Percentiles rank a stretch among this genome's conserved stretches.
These are phyloP conservation scores for Apodemus speciosus DNA, from an alignment of 2,113 vertebrate species.

Conservation along the genomic window DNA sequence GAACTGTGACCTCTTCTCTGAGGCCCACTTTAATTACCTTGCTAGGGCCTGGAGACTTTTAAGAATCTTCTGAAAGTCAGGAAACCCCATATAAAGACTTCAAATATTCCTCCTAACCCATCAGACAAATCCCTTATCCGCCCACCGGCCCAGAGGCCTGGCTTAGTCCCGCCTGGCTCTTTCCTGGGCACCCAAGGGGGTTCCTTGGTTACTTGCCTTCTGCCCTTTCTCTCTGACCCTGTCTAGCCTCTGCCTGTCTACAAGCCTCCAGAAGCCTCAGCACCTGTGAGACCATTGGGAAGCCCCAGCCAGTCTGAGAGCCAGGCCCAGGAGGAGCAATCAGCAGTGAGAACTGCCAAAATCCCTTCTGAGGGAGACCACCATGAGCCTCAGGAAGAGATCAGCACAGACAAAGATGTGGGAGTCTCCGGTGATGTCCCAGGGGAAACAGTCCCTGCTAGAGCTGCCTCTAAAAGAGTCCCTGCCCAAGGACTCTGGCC, in stretches of 20 bases:
- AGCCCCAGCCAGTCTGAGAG: conserved; percentile 8
- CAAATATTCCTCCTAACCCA: neutral
- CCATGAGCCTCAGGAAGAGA: conserved; percentile 65
- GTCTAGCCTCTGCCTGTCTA: conserved; percentile 40
- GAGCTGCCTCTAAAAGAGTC: neutral
- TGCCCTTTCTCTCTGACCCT: conserved; percentile 7
- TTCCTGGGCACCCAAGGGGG: neutral
- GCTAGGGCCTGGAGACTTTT: neutral
- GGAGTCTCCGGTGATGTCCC: neutral
- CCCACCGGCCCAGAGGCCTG: neutral
- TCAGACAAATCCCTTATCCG: neutral
- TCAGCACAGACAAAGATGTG: neutral
- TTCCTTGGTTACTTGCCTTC: neutral
- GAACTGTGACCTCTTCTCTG: neutral
- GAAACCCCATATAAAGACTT: neutral
- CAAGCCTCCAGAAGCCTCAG: neutral
- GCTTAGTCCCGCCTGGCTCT: neutral
- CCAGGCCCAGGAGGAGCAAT: neutral
- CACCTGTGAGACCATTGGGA: neutral
- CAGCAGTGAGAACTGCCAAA: neutral
- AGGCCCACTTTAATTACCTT: neutral
- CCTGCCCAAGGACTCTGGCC: neutral
- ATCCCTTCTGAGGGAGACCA: conserved; percentile 22
- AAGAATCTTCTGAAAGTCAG: neutral
- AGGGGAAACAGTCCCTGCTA: neutral